Evolutionary conservation across 2,888 invertebrate species (phyloP).

Genomic region (Choreutis nemorana): DNA sequence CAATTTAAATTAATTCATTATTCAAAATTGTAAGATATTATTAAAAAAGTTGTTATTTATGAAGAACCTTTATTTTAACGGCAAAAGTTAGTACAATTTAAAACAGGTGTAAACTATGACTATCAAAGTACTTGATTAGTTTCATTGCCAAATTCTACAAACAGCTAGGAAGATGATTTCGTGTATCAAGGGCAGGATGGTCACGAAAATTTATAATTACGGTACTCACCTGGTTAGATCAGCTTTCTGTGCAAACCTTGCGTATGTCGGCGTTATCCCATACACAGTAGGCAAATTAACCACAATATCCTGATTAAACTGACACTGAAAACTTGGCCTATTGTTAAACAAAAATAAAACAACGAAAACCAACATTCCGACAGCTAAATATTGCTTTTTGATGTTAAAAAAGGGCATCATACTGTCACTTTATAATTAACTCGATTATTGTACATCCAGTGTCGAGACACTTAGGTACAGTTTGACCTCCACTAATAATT

Average conservation of each 20-base stretch:
- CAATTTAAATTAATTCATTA: no score
- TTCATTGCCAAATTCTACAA: conserved; percentile 17
- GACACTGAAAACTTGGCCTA: conserved; percentile 51
- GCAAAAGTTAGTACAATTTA: not conserved
- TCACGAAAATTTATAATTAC: conserved; percentile 23
- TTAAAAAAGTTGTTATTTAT: no score
- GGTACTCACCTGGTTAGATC: conserved; percentile 80
- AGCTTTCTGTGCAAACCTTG: conserved; percentile 89
- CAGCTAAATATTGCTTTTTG: conserved; percentile 54
- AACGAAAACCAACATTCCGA: conserved; percentile 54
- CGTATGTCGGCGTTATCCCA: conserved; percentile 92
- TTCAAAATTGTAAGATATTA: no score
- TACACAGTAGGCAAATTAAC: conserved; percentile 77
- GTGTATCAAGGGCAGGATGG: conserved; percentile 37
- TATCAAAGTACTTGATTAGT: no score
- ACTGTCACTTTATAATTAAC: conserved; percentile 20
- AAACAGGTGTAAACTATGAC: no score
- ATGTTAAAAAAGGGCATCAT: conserved; percentile 55
- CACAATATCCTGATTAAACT: conserved; percentile 36
- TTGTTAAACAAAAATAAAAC: conserved; percentile 51
- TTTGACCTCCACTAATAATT: no score
- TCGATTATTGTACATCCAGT: no score
- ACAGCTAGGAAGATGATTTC: not conserved
- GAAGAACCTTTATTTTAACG: no score
- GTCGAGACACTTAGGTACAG: no score